Base-by-base conservation (phyloP, 23 tunicate species). In the Phallusia fumigata region DNA sequence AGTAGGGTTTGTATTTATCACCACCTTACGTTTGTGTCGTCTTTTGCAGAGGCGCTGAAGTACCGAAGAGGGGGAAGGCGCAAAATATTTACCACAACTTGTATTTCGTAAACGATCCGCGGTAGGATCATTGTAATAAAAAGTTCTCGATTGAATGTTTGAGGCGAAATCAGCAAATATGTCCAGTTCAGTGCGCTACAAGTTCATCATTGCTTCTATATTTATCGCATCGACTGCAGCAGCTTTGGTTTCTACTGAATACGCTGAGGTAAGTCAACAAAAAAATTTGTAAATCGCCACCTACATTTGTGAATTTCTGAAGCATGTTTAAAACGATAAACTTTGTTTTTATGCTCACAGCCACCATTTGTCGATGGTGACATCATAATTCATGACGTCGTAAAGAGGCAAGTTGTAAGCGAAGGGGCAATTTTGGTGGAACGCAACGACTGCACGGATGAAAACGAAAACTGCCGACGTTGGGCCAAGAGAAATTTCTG, bases 401-500 rank as follows among this genome's bases (percentile, higher is more conserved):
- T 58, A 16, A 58, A 58, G 16, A 22, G 69, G 28, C 69, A 58
- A 16, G 69, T 58, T 8, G 69, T 6, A 22, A 24, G 15, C 18
- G 58, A 51, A 18, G 18, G 58, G 15, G 58, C 69, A 3, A 16
- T 58, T 22, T 21, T 58, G 28, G 28, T 58, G 8, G 69, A 24
- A 13, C 28, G 28, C 5, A 24, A 24, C 3, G 32, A 16, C 28
- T 79, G 83, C 32, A 52, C 36, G 32, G 83, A 79, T 79, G 73
- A 52, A 52, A 79, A 83, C 45, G 65, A 49, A 34, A 76, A 81
- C 75, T 91, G 96, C 81, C 22, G 75, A 78, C 72, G 77, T 21
- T 91, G 96, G 96, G 80, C 80, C n/a, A 52, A 44, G 30, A 47
- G 86, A 24, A 82, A 64, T 15, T 86, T 86, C 73, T 91, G 96